These are phyloP conservation scores for Phainopepla nitens DNA, from an alignment of 2,113 vertebrate species.

Conservation along the genomic window DNA sequence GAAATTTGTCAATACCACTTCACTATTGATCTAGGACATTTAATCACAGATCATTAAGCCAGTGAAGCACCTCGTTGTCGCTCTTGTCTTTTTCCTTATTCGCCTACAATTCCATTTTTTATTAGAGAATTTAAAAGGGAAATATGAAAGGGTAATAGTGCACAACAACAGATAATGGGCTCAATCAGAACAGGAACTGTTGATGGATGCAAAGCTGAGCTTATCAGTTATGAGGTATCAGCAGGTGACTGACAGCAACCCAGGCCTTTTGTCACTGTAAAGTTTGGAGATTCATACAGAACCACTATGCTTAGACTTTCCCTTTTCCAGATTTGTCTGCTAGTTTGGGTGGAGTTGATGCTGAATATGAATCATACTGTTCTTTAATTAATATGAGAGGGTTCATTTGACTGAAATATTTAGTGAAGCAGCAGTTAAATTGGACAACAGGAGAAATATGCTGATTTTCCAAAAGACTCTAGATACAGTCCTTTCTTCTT, in stretches of 20 bases:
- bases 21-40: background rate
- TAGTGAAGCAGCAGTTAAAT: background rate
- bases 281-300: background rate
- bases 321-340: background rate
- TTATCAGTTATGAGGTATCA: background rate
- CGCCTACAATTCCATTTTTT: background rate
- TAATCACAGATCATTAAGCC: background rate
- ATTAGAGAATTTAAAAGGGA: background rate
- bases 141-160: background rate
- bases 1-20: background rate
- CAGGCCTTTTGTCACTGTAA: background rate
- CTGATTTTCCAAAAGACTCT: background rate
- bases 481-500: background rate
- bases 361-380: background rate
- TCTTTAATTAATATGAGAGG: background rate
- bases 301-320: background rate
- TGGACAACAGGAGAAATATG: background rate
- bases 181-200: background rate
- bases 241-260: background rate
- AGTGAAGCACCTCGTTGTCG: background rate
- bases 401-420: background rate
- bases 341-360: background rate
- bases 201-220: background rate
- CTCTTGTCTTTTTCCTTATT: background rate
- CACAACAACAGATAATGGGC: background rate